Percentiles rank a stretch among this genome's conserved stretches.
phyloP scores from a whole-genome alignment of 2,113 vertebrate species.

The Charina bottae region DNA sequence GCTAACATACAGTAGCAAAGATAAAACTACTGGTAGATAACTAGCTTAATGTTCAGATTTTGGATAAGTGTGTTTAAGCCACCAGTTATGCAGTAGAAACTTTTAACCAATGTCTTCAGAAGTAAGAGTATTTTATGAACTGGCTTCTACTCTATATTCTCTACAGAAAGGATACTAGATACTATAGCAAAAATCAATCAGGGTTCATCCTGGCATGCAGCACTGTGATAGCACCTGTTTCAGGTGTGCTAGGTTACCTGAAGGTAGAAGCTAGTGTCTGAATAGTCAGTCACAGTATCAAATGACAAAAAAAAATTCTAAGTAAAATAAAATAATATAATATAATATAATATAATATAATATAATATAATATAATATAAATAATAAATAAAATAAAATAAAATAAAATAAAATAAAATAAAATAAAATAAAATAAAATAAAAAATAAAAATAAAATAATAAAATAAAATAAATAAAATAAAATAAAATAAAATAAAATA shows the following conservation, averaged over 20 bases:
- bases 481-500: too few relatives aligned
- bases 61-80: not conserved
- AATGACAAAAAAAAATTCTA: not conserved
- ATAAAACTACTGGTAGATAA: not conserved
- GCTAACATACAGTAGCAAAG: not conserved
- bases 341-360: too few relatives aligned
- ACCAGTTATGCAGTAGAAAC: not conserved
- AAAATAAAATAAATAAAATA: too few relatives aligned
- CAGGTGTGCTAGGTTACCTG: not conserved
- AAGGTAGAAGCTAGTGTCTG: not conserved
- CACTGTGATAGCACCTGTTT: not conserved
- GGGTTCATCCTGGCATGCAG: not conserved
- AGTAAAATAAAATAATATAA: too few relatives aligned
- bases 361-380: too few relatives aligned
- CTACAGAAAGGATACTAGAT: not conserved
- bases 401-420: too few relatives aligned
- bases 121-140: not conserved
- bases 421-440: too few relatives aligned
- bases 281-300: not conserved
- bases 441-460: too few relatives aligned
- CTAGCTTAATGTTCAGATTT: not conserved
- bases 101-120: not conserved
- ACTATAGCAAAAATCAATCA: not conserved
- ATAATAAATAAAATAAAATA: too few relatives aligned
- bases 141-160: not conserved